These are phyloP conservation scores for Dendropsophus ebraccatus DNA, from an alignment of 2,113 vertebrate genomes.

Conservation along the genomic window DNA sequence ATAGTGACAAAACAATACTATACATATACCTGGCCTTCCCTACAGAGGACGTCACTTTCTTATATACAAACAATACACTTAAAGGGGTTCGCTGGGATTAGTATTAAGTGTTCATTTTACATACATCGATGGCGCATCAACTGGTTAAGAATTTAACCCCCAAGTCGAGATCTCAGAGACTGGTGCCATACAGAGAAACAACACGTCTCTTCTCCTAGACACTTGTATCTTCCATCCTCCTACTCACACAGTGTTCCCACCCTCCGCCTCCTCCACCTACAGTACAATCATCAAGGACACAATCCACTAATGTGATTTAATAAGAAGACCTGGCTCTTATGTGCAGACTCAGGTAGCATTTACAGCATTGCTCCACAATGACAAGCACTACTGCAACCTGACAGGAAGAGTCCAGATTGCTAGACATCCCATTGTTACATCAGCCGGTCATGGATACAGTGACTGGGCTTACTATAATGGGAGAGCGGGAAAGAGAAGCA, in stretches of 20 bases:
- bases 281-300: constrained; percentile 25
- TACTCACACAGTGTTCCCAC: not conserved
- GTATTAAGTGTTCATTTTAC: no score
- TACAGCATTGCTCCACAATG: not conserved
- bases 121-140: not conserved
- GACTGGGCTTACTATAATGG: not conserved
- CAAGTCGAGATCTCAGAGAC: not conserved
- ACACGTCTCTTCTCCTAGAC: not conserved
- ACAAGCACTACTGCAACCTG: not conserved
- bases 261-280: not conserved
- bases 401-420: not conserved
- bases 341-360: not conserved
- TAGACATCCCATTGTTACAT: not conserved
- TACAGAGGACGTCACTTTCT: not conserved
- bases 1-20: not conserved
- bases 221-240: not conserved
- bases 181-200: not conserved
- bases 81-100: no score
- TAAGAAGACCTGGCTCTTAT: not conserved
- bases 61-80: not conserved
- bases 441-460: not conserved
- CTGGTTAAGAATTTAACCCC: not conserved
- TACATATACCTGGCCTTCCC: not conserved
- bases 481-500: not conserved
- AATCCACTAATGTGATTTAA: constrained; percentile 1